phyloP scores from a whole-genome alignment of 2,113 vertebrate species.

The Lamprotornis superbus region DNA sequence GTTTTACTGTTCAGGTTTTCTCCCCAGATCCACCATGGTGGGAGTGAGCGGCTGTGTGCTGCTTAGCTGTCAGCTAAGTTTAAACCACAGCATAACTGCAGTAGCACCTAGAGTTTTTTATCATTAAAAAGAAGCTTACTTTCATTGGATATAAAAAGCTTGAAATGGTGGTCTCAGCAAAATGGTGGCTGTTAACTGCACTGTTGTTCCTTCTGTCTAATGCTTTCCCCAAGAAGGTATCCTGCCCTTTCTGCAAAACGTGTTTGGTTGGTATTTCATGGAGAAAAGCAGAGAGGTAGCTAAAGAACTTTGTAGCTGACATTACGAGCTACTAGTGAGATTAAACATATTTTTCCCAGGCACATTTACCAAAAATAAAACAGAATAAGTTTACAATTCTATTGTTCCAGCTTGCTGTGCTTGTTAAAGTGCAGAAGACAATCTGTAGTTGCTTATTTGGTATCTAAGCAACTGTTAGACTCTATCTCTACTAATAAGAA shows the following conservation, averaged over 20 bases:
- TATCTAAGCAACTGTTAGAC: conserved; percentile 86
- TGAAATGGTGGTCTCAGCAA: neutral
- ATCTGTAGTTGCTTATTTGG: conserved; percentile 78
- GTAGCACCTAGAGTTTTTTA: neutral
- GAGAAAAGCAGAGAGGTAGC: neutral
- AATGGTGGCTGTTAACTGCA: neutral
- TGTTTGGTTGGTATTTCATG: neutral
- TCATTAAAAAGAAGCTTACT: neutral
- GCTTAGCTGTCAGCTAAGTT: neutral
- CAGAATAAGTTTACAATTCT: conserved; percentile 54
- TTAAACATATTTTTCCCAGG: conserved; percentile 45
- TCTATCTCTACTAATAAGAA: conserved; percentile 79
- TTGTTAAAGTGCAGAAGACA: conserved; percentile 69
- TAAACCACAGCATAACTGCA: neutral
- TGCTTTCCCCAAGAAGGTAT: neutral
- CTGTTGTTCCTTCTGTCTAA: neutral
- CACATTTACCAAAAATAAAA: conserved; percentile 35
- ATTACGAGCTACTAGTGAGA: conserved; percentile 16
- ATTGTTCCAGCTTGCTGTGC: conserved; percentile 64
- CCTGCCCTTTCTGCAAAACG: neutral
- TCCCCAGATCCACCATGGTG: fast-evolving
- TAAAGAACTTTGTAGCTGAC: conserved; percentile 21
- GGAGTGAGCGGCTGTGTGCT: neutral
- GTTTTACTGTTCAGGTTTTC: neutral
- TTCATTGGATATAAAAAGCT: neutral